Evolutionary conservation across 2,888 invertebrate genomes (phyloP), one percentile per base, ranked within the genome.

Genomic region (Marasmarcha lunaedactyla): DNA sequence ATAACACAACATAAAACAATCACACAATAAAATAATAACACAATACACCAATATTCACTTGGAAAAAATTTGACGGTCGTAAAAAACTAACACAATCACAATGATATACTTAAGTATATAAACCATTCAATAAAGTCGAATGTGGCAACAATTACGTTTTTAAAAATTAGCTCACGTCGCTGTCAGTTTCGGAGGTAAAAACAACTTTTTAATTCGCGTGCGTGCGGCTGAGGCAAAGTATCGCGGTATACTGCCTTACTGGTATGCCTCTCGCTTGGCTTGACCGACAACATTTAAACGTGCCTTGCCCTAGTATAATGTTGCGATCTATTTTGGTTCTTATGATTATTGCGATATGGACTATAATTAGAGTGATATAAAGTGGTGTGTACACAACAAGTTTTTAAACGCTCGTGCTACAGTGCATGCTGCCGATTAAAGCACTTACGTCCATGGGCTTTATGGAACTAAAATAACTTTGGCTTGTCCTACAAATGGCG

Each of bases 171-270:
- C 48, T 48, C 50, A 51, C 44, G 46, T 43, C 38, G 43, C 44
- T 47, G 3, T 7, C 4, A 20, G 20, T 20, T 20, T 20, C 7
- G 20, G 20, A 30, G 30, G 9, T 30, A 11, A 7, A 4, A 4
- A 3, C 10, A 30, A n/a, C 11, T 30, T 30, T 30, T 30, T 30
- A 36, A 48, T 34, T 27, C 42, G 30, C 44, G 43, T 45, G 48
- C 59, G 55, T 55, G 54, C 37, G 41, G 15, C 38, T 50, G 41
- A 42, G 49, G 51, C 58, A 49, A 51, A 48, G 50, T 54, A 45
- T 42, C 60, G 51, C 52, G 57, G 51, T 48, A 49, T 51, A 62
- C 62, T 62, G 56, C 48, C 52, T 35, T 37, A 44, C 44, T 36
- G 40, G 44, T 43, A 37, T 41, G 40, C 40, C 36, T 41, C 35